Evolutionary conservation across 2,888 invertebrate species (phyloP).

Genomic region (Phrixothrix hirtus): DNA sequence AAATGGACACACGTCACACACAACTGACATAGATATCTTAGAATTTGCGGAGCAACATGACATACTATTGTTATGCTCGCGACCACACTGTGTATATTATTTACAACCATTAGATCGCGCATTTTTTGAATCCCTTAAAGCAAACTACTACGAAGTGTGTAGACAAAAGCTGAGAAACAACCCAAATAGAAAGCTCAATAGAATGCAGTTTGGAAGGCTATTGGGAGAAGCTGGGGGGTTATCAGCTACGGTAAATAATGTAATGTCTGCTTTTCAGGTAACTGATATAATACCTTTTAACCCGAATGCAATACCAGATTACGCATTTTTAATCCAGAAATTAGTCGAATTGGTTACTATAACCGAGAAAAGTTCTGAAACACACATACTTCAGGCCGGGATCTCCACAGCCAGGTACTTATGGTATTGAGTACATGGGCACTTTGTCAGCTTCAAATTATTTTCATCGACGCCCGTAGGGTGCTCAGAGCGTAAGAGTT

Average conservation of each 20-base stretch:
- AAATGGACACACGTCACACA: not conserved
- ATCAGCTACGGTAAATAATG: conserved; percentile 1
- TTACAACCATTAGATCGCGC: conserved; percentile 1
- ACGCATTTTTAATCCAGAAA: conserved; percentile 1
- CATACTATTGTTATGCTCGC: conserved; percentile 2
- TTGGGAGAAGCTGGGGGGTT: conserved; percentile 1
- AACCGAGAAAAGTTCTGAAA: too few species aligned
- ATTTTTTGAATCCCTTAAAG: conserved; percentile 1
- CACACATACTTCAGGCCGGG: too few species aligned
- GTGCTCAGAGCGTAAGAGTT: too few species aligned
- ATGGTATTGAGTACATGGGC: too few species aligned
- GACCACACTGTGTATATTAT: not conserved
- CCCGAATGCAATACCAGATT: not conserved
- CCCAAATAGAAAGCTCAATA: not conserved
- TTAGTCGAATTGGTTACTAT: not conserved
- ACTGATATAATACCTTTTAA: not conserved
- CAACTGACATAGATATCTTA: not conserved
- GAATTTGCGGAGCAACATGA: conserved; percentile 3
- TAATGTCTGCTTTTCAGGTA: conserved; percentile 1
- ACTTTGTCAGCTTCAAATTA: too few species aligned
- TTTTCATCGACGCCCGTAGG: too few species aligned
- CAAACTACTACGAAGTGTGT: conserved; percentile 3
- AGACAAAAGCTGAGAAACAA: not conserved
- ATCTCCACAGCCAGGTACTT: not conserved
- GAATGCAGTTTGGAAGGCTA: not conserved